Evolutionary conservation across 1,140 invertebrate species (phyloP), one percentile per base, ranked within the genome.

Genomic region (Drosophila orena): DNA sequence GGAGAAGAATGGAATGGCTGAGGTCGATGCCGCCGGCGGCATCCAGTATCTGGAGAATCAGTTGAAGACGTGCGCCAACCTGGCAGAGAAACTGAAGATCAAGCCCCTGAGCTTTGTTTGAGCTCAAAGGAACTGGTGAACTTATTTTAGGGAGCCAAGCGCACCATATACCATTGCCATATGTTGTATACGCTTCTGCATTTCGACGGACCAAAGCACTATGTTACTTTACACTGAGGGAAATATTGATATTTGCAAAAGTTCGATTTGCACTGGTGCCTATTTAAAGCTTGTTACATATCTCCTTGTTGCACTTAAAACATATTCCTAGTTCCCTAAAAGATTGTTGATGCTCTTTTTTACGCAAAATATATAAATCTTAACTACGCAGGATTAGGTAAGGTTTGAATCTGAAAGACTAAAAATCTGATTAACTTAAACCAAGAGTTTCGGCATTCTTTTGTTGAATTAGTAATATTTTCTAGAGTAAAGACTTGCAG

Each of bases 1-100:
- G 24, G 98, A 98, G 91, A 94, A 93, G 58, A 83, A 90, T 3
- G 94, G 96, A 42, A 96, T 96, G 93, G 91, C 93, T 14, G 93
- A 94, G 65, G 96, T 97, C 0, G 93, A 96, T 37, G 72, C 81
- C 12, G 93, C 94, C 22, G 97, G 96, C 8, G 97, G 97, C 0
- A 95, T 98, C 40, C 86, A 92, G 7, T 98, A 98, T 92, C 95
- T 97, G 68, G 92, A 94, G 27, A 96, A 96, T 89, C 97, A 97
- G 91, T 93, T 98, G 0, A 94, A 94, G 49, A 92, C 92, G 2
- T 94, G 93, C 43, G 81, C 92, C 40, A 72, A 91, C 0, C 88
- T 95, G 52, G 94, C 95, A 0, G 74, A 93, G 20, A 85, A 90
- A n/a, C 91, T 95, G 22, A 93, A 94, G 0, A 93, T 95, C 2